These are phyloP conservation scores for Apodemus speciosus DNA, from an alignment of 2,113 vertebrate species.

Conservation along the genomic window DNA sequence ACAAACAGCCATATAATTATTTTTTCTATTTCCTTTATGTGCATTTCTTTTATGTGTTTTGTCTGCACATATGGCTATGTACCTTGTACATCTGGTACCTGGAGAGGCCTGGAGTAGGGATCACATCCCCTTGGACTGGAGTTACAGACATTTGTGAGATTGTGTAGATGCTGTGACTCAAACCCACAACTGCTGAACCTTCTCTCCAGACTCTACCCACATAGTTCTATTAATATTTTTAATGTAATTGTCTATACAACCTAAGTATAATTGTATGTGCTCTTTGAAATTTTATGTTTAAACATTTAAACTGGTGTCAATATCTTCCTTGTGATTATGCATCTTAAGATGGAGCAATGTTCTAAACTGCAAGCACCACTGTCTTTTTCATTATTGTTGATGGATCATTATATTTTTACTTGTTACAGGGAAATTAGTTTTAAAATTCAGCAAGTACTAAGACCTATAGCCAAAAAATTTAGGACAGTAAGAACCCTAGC, in stretches of 20 bases:
- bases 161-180: neutral
- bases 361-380: slow-evolving; percentile 7
- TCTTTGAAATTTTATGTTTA: neutral
- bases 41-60: neutral
- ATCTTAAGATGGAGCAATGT: neutral
- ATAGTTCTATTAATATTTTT: neutral
- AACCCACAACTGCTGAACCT: neutral
- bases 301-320: neutral
- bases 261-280: neutral
- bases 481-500: neutral
- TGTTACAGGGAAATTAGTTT: neutral
- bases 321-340: slow-evolving; percentile 9
- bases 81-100: neutral
- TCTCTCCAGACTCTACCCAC: neutral
- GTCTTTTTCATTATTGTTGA: neutral
- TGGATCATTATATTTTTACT: neutral
- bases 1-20: neutral
- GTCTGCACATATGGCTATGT: neutral
- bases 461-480: neutral
- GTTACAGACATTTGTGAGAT: neutral
- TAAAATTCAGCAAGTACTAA: slow-evolving; percentile 3
- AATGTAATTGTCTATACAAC: neutral
- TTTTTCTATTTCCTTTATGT: neutral
- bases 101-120: fast-evolving
- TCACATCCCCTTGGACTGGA: neutral